Base-by-base conservation (phyloP, 2,113 vertebrate species). In the Lamprotornis superbus region DNA sequence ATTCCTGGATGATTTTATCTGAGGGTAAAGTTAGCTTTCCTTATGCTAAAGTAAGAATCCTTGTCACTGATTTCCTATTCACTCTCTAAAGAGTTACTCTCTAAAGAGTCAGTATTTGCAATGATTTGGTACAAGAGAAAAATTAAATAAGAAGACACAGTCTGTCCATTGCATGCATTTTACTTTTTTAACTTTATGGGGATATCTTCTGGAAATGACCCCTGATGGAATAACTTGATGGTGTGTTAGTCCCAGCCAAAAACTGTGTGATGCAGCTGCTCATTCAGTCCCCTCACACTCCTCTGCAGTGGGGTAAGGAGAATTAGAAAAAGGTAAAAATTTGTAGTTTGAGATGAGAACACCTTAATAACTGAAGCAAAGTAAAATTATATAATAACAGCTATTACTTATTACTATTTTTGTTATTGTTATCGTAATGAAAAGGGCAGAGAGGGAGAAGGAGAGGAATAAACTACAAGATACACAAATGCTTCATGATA, bases 211-310 rank as follows among this genome's bases (percentile, higher is more conserved):
- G 24, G 15, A 80, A 92, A 73, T 52, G 1, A 47, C 10, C 5
- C 0, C 31, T 46, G 63, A 25, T 42, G 10, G 21, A 60, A 60
- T 16, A 21, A 80, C 7, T 40, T 69, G 12, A 16, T 39, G 10
- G 2, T 77, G 6, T 50, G 18, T 37, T 57, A 37, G 22, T 10
- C 8, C 59, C 33, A 39, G 15, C 39, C 39, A 49, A 74, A 65
- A 50, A 39, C 28, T 16, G 4, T 28, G 17, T 9, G 4, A 37
- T 16, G 8, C 37, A 59, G 27, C 33, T 52, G 27, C 52, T 65
- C 0, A 0, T 42, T 73, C 37, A 37, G 4, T 33, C 1, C 4
- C 20, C 7, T 9, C 31, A 6, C 10, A 18, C 5, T 2, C 23
- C 12, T 57, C 15, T 19, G 3, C 27, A 44, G 4, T 28, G 28